Evolutionary conservation across 2,113 vertebrate genomes (phyloP).

Genomic region (Stomatorhinus ivindoensis): DNA sequence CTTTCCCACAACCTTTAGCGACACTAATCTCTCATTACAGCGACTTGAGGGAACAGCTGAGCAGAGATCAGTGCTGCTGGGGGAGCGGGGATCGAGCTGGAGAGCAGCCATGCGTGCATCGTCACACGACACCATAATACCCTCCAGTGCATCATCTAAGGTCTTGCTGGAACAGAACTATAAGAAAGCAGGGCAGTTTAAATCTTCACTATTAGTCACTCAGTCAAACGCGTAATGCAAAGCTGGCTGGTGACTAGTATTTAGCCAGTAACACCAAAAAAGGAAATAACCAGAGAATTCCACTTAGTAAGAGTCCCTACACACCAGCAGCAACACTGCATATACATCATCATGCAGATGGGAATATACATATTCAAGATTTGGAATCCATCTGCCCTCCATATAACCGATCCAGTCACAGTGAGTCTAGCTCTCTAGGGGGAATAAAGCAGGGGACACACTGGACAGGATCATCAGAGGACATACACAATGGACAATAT

Average conservation of each 20-base stretch:
- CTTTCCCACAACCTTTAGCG: neutral
- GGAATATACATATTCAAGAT: neutral
- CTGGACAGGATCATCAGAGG: neutral
- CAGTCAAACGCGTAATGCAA: neutral
- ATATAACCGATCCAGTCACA: neutral
- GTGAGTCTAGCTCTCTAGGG: neutral
- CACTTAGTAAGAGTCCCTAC: neutral
- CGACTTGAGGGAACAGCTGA: neutral
- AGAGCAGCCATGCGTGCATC: neutral
- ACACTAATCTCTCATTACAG: slow-evolving; percentile 12
- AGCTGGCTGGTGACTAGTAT: neutral
- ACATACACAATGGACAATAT: neutral
- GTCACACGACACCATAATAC: neutral
- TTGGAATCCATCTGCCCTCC: neutral
- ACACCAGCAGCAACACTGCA: neutral
- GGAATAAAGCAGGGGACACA: neutral
- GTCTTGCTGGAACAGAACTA: neutral
- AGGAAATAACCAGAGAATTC: neutral
- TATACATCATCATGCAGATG: neutral
- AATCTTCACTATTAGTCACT: neutral
- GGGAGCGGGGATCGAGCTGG: neutral
- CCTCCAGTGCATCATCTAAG: slow-evolving; percentile 3
- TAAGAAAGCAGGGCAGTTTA: neutral
- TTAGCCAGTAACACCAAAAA: slow-evolving; percentile 2
- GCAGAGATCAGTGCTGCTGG: neutral